Evolutionary conservation across 2,888 invertebrate genomes (phyloP), one percentile per base, ranked within the genome.

Genomic region (Coecobrya sp.): DNA sequence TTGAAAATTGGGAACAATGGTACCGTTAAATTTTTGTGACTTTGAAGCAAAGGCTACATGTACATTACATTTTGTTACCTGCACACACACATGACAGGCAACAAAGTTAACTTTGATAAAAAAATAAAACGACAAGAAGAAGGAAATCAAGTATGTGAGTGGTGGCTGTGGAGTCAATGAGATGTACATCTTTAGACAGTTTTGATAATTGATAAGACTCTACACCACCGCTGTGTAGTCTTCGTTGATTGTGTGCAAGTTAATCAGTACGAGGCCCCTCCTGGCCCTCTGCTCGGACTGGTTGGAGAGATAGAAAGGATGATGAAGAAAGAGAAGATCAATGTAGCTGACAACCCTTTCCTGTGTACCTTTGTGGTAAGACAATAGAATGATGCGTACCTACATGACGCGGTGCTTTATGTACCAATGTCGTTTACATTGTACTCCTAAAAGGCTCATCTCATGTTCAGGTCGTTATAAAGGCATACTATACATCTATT

Each of bases 351-450:
- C 68, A 86, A 86, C 76, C 76, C 59, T 76, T 59, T 87, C 55
- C 86, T 59, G 7, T 86, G 59, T 55, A 55, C 85, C 16, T 25
- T n/a, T 59, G 30, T 36, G 36, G 82, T 82, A 82, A 82, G 49
- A 85, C 68, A 85, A 68, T 85, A 62, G 65, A 68, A 55, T 27
- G 55, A 68, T 68, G 49, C 68, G 45, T 68, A 82, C 62, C 62
- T 82, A 85, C 65, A 88, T 30, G 88, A 52, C 85, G 76, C 59
- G 79, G 90, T 90, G 85, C 90, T 65, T 91, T 91, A 91, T 76
- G 91, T 79, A 79, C 45, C 65, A 36, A 79, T 90, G 91, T 76
- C 91, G 86, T 91, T 91, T 79, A 79, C 86, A 91, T 62, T 87
- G 70, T 86, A 52, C 70, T 11, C 65, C 68, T 85, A 86, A 91